Percentiles rank a stretch among this genome's conserved stretches.
phyloP scores from a whole-genome alignment of 2,888 invertebrate genomes.

The Erannis defoliaria region DNA sequence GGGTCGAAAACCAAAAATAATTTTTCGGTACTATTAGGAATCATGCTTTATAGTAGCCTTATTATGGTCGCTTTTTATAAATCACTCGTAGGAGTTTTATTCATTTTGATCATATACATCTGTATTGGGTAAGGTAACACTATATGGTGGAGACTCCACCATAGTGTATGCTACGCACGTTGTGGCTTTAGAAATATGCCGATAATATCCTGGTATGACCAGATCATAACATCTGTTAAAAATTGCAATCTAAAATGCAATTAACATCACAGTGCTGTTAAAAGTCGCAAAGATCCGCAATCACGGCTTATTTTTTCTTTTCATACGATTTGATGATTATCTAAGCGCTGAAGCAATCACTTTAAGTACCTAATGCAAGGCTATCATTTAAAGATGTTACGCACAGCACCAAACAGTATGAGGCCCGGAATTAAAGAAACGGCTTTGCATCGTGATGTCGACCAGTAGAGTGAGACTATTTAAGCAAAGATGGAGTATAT shows the following conservation, averaged over 20 bases:
- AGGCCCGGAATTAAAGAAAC: not conserved
- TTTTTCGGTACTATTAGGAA: slow-evolving; percentile 13
- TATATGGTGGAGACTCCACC: too few relatives aligned
- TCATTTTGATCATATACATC: not conserved
- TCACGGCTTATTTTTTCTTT: not conserved
- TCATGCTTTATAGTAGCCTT: slow-evolving; percentile 25
- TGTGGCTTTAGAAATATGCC: not conserved
- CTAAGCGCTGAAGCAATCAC: not conserved
- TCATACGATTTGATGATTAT: not conserved
- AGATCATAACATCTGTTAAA: not conserved
- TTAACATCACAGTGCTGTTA: too few relatives aligned
- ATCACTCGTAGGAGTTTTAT: slow-evolving; percentile 14
- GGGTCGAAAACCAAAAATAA: not conserved
- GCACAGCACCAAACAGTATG: not conserved
- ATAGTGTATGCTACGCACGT: not conserved
- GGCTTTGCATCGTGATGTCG: not conserved
- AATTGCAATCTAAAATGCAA: too few relatives aligned
- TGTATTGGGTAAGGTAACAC: slow-evolving; percentile 2
- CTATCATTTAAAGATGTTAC: not conserved
- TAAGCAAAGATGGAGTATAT: not conserved
- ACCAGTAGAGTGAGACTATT: not conserved
- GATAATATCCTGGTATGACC: not conserved
- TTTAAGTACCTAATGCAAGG: not conserved
- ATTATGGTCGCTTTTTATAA: slow-evolving; percentile 5
- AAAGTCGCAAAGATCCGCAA: not conserved